phyloP scores from a whole-genome alignment of 1,140 invertebrate genomes.

The Drosophila pseudoananassae region DNA sequence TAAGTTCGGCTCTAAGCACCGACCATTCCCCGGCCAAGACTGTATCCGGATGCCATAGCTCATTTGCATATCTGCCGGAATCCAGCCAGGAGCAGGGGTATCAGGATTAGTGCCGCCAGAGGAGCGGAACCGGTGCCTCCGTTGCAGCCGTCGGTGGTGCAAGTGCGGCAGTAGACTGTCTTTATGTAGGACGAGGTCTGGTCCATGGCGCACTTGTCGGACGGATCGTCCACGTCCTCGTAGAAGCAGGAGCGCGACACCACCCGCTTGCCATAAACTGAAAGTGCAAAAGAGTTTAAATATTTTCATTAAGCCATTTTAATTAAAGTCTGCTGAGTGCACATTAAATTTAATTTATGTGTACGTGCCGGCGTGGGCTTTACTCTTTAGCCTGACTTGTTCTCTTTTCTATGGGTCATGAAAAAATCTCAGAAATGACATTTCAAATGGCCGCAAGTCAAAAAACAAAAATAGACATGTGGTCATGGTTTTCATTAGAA shows the following conservation, averaged over 20 bases:
- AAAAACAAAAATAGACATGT: slow-evolving; percentile 27
- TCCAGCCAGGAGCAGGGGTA: slow-evolving; percentile 59
- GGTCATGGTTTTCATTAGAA: slow-evolving; percentile 33
- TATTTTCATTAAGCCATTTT: slow-evolving; percentile 49
- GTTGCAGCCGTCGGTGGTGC: slow-evolving; percentile 81
- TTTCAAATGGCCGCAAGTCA: slow-evolving; percentile 54
- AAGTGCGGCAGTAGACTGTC: slow-evolving; percentile 83
- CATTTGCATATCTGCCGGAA: slow-evolving; percentile 73
- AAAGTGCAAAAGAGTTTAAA: slow-evolving; percentile 38
- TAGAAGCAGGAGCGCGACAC: slow-evolving; percentile 83
- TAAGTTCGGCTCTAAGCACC: slow-evolving; percentile 22
- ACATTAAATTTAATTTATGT: slow-evolving; percentile 55
- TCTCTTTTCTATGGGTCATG: slow-evolving; percentile 32
- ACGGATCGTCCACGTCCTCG: slow-evolving; percentile 78
- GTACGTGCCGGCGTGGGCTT: slow-evolving; percentile 52
- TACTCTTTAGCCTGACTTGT: slow-evolving; percentile 8
- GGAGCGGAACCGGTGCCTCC: slow-evolving; percentile 46
- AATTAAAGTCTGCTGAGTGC: slow-evolving; percentile 51
- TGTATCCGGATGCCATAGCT: slow-evolving; percentile 27
- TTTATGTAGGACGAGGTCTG: slow-evolving; percentile 83
- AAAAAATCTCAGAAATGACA: slow-evolving; percentile 62
- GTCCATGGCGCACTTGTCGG: slow-evolving; percentile 78
- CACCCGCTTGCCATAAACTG: slow-evolving; percentile 83
- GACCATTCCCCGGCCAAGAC: slow-evolving; percentile 10
- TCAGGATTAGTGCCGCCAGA: slow-evolving; percentile 33